phyloP scores from a whole-genome alignment of 2,888 invertebrate genomes.

The Tetrapedia diversipes region DNA sequence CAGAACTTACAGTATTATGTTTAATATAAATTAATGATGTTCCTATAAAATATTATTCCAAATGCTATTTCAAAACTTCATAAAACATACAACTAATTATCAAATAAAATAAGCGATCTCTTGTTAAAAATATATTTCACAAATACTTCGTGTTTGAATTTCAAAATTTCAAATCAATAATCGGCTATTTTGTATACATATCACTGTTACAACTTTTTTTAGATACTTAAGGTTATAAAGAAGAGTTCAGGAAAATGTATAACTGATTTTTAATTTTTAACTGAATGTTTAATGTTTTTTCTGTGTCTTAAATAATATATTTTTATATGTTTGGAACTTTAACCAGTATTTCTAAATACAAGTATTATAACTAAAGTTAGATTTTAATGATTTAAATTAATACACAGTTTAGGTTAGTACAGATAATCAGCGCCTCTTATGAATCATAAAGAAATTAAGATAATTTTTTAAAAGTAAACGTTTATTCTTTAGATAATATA shows the following conservation, averaged over 20 bases:
- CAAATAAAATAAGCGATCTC: background rate
- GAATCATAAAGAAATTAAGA: background rate
- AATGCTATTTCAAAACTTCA: background rate
- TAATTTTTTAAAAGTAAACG: background rate
- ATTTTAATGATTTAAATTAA: no score
- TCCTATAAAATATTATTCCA: slow-evolving; percentile 82
- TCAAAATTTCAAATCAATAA: slow-evolving; percentile 5
- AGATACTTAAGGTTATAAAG: slow-evolving; percentile 2
- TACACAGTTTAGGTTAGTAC: background rate
- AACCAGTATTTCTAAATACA: no score
- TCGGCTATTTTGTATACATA: slow-evolving; percentile 17
- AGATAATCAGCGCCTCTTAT: background rate
- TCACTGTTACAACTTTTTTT: slow-evolving; percentile 1
- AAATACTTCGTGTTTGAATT: slow-evolving; percentile 1
- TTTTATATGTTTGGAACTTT: no score
- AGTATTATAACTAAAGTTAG: no score
- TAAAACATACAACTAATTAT: background rate
- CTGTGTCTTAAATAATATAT: no score
- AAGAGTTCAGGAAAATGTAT: background rate
- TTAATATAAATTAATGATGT: slow-evolving; percentile 86
- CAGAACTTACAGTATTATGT: slow-evolving; percentile 84
- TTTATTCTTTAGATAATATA: no score
- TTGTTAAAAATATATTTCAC: background rate
- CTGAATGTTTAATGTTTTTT: no score
- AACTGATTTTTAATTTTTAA: no score